phyloP scores from a whole-genome alignment of 2,113 vertebrate genomes.

The Circaetus gallicus region DNA sequence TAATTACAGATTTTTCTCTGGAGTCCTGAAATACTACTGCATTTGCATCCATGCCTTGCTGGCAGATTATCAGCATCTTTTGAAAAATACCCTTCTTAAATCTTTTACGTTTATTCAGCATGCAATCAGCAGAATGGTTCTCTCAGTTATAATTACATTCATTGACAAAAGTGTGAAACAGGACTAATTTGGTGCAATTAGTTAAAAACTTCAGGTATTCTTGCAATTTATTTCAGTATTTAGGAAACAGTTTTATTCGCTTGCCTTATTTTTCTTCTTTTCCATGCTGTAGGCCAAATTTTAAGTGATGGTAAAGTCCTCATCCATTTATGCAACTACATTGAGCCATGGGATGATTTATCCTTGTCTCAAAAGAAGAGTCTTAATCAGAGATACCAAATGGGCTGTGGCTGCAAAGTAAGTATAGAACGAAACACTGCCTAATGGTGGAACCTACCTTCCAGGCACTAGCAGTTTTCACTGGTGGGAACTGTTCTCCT shows the following conservation, averaged over 20 bases:
- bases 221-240: not conserved
- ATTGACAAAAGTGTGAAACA: rapidly evolving
- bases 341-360: conserved; percentile 87
- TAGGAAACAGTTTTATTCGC: not conserved
- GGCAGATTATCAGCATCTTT: not conserved
- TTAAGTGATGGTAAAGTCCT: conserved; percentile 83
- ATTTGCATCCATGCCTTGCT: not conserved
- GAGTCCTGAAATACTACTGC: not conserved
- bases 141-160: not conserved
- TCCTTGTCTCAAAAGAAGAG: conserved; percentile 87
- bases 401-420: conserved; percentile 92
- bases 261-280: not conserved
- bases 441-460: not conserved
- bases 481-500: not conserved
- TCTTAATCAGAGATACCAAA: conserved; percentile 89
- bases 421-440: conserved; percentile 23
- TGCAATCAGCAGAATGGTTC: not conserved
- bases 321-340: conserved; percentile 88
- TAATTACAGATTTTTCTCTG: not conserved
- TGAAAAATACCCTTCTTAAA: not conserved
- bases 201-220: not conserved
- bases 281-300: conserved; percentile 77
- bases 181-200: not conserved
- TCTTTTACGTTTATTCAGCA: not conserved
- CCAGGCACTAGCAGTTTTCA: not conserved